Evolutionary conservation across 2,113 vertebrate genomes (phyloP).

Genomic region (Corythornis madagascariensis): DNA sequence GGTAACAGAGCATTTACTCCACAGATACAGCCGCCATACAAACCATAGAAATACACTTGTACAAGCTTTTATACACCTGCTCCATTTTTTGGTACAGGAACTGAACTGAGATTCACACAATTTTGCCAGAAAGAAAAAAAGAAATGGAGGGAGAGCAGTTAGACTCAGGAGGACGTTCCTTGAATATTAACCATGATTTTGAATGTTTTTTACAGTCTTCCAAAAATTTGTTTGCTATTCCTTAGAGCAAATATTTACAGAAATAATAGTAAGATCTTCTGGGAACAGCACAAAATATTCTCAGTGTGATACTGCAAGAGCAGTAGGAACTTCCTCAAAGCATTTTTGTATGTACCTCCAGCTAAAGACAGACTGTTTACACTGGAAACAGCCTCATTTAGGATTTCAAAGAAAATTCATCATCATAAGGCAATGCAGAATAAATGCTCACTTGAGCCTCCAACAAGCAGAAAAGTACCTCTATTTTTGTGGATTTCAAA

Average conservation of each 20-base stretch:
- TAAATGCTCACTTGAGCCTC: background rate
- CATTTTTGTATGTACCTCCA: constrained; percentile 13
- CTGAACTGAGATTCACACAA: background rate
- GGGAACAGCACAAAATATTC: constrained; percentile 51
- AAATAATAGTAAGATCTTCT: constrained; percentile 48
- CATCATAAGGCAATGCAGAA: background rate
- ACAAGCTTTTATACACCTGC: background rate
- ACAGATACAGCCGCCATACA: background rate
- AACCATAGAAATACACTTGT: background rate
- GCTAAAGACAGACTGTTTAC: constrained; percentile 11
- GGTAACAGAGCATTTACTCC: background rate
- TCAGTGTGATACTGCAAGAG: background rate
- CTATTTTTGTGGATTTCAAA: background rate
- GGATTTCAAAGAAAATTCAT: background rate
- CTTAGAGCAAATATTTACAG: constrained; percentile 62
- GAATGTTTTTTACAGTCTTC: background rate
- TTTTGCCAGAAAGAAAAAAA: background rate
- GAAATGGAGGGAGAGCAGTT: background rate
- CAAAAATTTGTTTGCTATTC: constrained; percentile 30
- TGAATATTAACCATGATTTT: background rate
- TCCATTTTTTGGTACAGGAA: background rate
- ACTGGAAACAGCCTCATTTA: background rate
- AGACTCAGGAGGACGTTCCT: background rate
- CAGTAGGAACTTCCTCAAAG: constrained; percentile 46
- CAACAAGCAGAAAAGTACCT: background rate